Conservation (phyloP, 2,888 invertebrate species). For the Platynereis dumerilii region DNA sequence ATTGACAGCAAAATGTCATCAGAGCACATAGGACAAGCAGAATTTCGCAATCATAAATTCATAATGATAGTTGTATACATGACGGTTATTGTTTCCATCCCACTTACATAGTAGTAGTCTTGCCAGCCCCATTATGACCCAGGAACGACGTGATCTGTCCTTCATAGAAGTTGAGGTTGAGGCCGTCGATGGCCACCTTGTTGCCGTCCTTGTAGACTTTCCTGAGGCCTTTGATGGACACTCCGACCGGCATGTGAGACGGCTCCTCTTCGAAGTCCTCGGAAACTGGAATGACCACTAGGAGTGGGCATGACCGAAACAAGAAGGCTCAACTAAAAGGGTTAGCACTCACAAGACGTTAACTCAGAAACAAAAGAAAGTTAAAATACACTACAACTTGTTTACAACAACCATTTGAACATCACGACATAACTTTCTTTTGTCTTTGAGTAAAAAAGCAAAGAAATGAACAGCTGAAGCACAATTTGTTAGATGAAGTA, state of each 20-base stretch:
- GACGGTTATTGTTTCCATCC: too few species aligned
- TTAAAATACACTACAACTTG: too few species aligned
- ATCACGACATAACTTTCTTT: too few species aligned
- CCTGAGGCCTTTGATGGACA: conserved; percentile 75
- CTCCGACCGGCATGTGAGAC: conserved; percentile 69
- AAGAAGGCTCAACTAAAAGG: not conserved
- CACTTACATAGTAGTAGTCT: conserved; percentile 84
- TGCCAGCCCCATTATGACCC: conserved; percentile 91
- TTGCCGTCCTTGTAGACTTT: conserved; percentile 64
- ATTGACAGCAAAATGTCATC: not conserved
- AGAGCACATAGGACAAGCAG: too few species aligned
- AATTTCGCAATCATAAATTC: too few species aligned
- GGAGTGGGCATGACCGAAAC: not conserved
- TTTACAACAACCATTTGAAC: too few species aligned
- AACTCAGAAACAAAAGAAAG: not conserved
- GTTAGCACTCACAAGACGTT: not conserved
- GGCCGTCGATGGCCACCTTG: conserved; percentile 70
- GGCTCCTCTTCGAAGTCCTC: conserved; percentile 66
- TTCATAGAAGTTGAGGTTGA: conserved; percentile 80
- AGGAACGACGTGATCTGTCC: conserved; percentile 85
- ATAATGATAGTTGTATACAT: too few species aligned
- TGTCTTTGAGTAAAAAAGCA: too few species aligned
- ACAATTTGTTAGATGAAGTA: too few species aligned
- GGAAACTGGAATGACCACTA: conserved; percentile 28
- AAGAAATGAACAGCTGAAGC: too few species aligned